A percentile compares a stretch with the other conserved stretches of the same genome.
Conservation (phyloP, 2,888 invertebrate genomes). For the Didymodactylos carnosus region DNA sequence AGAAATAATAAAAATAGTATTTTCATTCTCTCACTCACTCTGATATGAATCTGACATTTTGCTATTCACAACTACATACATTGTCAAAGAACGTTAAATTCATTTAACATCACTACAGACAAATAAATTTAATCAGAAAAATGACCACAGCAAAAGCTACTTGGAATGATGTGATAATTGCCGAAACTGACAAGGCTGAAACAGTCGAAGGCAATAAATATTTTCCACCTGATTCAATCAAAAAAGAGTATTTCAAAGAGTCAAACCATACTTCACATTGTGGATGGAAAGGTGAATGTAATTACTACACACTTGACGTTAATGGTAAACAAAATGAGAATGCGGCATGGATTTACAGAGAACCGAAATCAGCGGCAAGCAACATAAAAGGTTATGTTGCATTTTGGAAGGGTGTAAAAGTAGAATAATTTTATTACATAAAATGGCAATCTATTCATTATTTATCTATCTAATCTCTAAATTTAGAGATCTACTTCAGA, state of each 20-base stretch:
- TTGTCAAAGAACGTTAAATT: too few species aligned
- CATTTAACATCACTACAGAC: too few species aligned
- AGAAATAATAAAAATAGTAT: too few species aligned
- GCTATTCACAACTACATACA: too few species aligned
- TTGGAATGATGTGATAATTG: neutral
- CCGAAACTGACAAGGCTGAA: neutral
- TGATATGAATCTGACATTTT: too few species aligned
- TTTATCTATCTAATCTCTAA: too few species aligned
- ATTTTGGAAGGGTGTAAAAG: neutral
- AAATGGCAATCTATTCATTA: too few species aligned
- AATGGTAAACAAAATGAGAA: neutral
- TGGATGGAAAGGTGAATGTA: neutral
- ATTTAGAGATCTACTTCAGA: too few species aligned
- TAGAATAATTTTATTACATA: too few species aligned
- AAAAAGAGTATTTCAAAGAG: neutral
- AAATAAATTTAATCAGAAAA: too few species aligned
- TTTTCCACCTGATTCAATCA: neutral
- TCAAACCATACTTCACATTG: neutral
- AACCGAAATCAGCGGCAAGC: neutral
- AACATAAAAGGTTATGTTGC: neutral
- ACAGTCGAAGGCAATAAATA: neutral
- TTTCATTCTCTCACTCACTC: too few species aligned
- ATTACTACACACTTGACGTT: neutral
- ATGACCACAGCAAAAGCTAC: neutral
- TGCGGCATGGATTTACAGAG: neutral